Conservation (phyloP, 2,113 vertebrate species). For the Sialia sialis region DNA sequence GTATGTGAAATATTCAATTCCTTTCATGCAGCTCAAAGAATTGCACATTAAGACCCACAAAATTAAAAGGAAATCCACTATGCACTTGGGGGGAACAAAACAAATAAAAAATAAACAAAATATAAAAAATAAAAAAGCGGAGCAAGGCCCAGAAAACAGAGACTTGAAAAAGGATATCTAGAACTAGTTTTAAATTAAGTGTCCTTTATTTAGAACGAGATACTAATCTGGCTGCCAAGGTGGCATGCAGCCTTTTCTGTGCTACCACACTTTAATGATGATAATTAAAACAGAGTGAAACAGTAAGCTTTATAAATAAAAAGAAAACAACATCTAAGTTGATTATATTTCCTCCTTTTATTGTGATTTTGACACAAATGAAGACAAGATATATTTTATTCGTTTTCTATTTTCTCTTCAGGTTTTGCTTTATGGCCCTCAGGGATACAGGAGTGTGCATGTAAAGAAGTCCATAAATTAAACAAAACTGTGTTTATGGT, state of each 20-base stretch:
- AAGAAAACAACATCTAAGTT: background rate
- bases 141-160: background rate
- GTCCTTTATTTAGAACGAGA: background rate
- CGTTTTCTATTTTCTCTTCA: conserved; percentile 43
- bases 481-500: conserved; percentile 18
- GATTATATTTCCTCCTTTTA: conserved; percentile 63
- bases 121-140: background rate
- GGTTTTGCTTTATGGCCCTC: conserved; percentile 49
- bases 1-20: background rate
- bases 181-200: background rate
- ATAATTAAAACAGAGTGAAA: conserved; percentile 60
- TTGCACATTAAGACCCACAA: background rate
- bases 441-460: conserved; percentile 5
- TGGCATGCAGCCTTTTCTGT: background rate
- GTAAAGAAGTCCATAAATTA: conserved; percentile 65
- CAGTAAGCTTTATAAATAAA: conserved; percentile 66
- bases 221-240: background rate
- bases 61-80: background rate
- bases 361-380: conserved; percentile 66
- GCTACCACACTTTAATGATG: conserved; percentile 16
- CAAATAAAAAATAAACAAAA: background rate
- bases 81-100: fast-evolving
- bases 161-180: background rate
- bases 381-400: conserved; percentile 56
- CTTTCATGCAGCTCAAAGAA: background rate